Evolutionary conservation across 2,888 invertebrate genomes (phyloP).

Genomic region (Cryptus viduatorius): DNA sequence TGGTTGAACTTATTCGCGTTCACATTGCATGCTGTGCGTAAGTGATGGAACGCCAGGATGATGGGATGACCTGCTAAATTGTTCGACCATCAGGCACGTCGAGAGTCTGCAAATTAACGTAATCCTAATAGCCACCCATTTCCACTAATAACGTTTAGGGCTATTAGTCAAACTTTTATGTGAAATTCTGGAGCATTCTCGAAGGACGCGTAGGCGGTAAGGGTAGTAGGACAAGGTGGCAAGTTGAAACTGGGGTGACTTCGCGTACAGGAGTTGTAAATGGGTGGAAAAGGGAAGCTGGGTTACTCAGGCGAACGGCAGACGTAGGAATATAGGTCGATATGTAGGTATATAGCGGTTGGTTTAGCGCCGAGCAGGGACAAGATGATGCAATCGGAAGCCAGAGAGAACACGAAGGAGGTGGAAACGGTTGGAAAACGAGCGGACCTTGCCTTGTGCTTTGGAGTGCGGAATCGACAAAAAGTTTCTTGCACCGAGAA

Average conservation of each 20-base stretch:
- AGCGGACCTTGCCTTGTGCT: slow-evolving; percentile 38
- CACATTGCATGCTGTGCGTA: not conserved
- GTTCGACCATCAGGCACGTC: slow-evolving; percentile 57
- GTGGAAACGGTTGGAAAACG: slow-evolving; percentile 52
- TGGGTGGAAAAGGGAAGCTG: slow-evolving; percentile 47
- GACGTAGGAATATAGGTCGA: slow-evolving; percentile 35
- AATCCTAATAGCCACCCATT: slow-evolving; percentile 80
- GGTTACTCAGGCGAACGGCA: slow-evolving; percentile 46
- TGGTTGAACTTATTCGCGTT: slow-evolving; percentile 13
- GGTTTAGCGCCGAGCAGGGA: slow-evolving; percentile 58
- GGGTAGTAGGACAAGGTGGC: slow-evolving; percentile 35
- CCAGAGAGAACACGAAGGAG: slow-evolving; percentile 56
- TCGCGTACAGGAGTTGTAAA: slow-evolving; percentile 40
- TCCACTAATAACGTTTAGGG: slow-evolving; percentile 79
- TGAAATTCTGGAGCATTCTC: slow-evolving; percentile 66
- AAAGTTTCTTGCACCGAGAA: slow-evolving; percentile 71
- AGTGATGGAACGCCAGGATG: slow-evolving; percentile 11
- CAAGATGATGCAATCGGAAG: slow-evolving; percentile 66
- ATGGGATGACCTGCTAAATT: slow-evolving; percentile 51
- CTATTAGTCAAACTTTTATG: slow-evolving; percentile 82
- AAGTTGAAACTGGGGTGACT: slow-evolving; percentile 37
- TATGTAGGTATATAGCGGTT: slow-evolving; percentile 48
- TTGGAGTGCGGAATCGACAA: slow-evolving; percentile 71
- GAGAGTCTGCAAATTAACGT: slow-evolving; percentile 79
- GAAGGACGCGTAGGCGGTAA: slow-evolving; percentile 33